These are phyloP conservation scores for Lutjanus erythropterus DNA, from an alignment of 2,113 vertebrate species.

Conservation along the genomic window DNA sequence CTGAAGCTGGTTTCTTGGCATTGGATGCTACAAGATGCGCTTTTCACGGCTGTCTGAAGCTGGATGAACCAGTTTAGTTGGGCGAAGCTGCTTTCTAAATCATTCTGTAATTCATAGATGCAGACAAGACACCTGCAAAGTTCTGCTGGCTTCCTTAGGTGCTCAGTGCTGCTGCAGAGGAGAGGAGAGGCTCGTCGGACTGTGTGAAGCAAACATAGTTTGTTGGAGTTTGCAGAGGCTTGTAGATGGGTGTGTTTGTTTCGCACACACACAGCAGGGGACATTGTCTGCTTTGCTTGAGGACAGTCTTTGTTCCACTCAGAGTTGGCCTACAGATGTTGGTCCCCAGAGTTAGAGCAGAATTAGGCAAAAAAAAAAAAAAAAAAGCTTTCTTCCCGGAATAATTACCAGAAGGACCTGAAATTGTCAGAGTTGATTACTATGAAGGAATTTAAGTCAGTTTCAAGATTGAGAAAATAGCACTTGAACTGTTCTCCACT, in stretches of 20 bases:
- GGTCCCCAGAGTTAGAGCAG: too few relatives aligned
- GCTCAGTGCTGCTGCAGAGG: background rate
- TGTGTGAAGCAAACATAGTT: background rate
- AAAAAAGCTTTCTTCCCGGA: too few relatives aligned
- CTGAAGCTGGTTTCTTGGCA: background rate
- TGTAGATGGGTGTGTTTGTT: background rate
- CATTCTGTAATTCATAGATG: conserved; percentile 3
- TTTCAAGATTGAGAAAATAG: too few relatives aligned
- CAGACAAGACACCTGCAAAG: background rate
- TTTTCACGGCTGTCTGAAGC: conserved; percentile 20
- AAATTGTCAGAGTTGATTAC: too few relatives aligned
- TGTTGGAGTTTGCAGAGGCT: background rate
- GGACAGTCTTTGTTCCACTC: background rate
- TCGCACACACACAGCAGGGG: background rate
- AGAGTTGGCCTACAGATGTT: too few relatives aligned
- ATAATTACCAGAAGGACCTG: too few relatives aligned
- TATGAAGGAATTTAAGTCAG: too few relatives aligned
- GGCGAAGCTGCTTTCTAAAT: conserved; percentile 12
- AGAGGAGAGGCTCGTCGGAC: background rate
- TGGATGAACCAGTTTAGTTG: conserved; percentile 9
- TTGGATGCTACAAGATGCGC: background rate
- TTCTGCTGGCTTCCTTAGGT: background rate
- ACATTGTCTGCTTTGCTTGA: background rate
- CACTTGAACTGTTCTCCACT: too few relatives aligned
- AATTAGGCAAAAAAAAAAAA: too few relatives aligned